Percentiles rank a stretch among this genome's conserved stretches.
These are phyloP conservation scores for Tricholaema leucomelas DNA, from an alignment of 2,113 vertebrate genomes.

Conservation along the genomic window DNA sequence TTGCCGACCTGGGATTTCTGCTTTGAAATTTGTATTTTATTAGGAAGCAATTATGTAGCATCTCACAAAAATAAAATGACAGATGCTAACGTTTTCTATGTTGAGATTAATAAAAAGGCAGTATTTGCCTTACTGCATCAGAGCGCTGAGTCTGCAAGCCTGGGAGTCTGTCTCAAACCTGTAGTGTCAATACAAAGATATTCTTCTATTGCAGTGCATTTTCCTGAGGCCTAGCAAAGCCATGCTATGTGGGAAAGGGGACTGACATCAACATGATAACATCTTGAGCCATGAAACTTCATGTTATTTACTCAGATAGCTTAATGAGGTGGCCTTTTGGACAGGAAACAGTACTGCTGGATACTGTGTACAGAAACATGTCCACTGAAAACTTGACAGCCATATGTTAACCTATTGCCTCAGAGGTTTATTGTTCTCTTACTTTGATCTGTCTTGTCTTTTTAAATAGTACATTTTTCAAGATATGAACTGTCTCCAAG, in stretches of 20 bases:
- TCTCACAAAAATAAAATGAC: background rate
- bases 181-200: background rate
- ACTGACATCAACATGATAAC: background rate
- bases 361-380: fast-evolving
- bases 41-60: background rate
- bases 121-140: background rate
- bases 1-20: background rate
- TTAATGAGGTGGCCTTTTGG: background rate
- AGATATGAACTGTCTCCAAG: background rate
- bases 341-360: background rate
- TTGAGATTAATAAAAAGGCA: background rate
- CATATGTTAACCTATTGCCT: background rate
- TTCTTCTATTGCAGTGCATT: background rate
- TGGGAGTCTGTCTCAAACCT: background rate
- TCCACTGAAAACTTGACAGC: background rate
- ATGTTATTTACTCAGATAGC: background rate
- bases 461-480: background rate
- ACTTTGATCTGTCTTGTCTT: background rate
- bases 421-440: background rate
- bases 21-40: background rate
- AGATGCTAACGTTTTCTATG: background rate
- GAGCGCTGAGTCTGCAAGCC: background rate
- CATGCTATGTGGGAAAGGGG: background rate
- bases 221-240: background rate
- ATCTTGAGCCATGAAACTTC: background rate